phyloP scores from a whole-genome alignment of 2,888 invertebrate genomes.

The Parnassius orleans region DNA sequence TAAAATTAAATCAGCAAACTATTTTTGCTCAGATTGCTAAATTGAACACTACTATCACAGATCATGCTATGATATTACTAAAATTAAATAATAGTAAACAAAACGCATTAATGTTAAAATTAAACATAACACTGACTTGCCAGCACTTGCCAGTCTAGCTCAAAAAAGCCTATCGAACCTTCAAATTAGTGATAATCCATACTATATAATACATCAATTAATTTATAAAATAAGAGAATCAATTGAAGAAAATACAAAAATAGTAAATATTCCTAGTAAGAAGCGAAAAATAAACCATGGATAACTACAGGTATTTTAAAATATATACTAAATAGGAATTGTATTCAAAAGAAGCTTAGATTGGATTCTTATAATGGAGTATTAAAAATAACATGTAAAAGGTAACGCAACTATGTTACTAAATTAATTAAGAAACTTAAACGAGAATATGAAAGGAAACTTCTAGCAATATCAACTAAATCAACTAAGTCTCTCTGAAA shows the following conservation, averaged over 20 bases:
- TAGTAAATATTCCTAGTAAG: background rate
- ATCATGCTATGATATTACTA: too few relatives aligned
- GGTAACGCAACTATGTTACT: background rate
- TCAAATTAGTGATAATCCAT: too few relatives aligned
- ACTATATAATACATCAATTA: background rate
- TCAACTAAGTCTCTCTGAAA: background rate
- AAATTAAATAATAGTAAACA: too few relatives aligned
- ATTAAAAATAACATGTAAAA: background rate
- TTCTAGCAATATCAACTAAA: background rate
- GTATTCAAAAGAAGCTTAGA: background rate
- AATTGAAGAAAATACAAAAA: background rate
- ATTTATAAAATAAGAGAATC: too few relatives aligned
- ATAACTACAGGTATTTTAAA: background rate
- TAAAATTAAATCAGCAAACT: background rate
- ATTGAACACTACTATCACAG: too few relatives aligned
- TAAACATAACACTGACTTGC: too few relatives aligned
- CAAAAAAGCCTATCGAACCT: too few relatives aligned
- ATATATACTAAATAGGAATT: background rate
- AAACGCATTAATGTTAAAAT: too few relatives aligned
- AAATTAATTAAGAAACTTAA: slow-evolving; percentile 1
- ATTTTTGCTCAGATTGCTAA: background rate
- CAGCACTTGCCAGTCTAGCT: too few relatives aligned
- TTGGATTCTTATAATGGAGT: background rate
- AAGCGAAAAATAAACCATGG: background rate
- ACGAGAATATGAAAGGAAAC: background rate